These are phyloP conservation scores for Cyprinodon tularosa DNA, from an alignment of 2,113 vertebrate genomes.

Conservation along the genomic window DNA sequence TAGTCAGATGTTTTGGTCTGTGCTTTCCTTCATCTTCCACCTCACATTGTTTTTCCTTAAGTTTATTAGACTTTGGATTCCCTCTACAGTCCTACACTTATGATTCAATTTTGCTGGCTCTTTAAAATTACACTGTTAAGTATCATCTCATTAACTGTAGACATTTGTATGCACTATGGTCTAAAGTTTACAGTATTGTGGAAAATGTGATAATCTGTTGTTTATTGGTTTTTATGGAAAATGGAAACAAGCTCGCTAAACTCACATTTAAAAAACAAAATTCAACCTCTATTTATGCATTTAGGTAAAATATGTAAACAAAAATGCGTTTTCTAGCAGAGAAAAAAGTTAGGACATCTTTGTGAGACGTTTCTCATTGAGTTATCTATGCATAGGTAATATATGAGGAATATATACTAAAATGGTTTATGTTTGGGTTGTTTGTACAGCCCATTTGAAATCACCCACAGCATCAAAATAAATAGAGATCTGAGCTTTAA, in stretches of 20 bases:
- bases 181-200: not conserved
- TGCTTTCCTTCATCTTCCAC: not conserved
- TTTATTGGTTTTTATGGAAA: not conserved
- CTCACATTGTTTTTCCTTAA: not conserved
- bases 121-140: too few species aligned
- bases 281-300: too few species aligned
- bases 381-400: not conserved
- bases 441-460: not conserved
- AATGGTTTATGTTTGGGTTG: not conserved
- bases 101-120: too few species aligned
- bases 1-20: not conserved
- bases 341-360: not conserved
- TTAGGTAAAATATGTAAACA: not conserved
- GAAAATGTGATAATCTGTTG: not conserved
- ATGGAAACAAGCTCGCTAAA: not conserved
- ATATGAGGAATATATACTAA: not conserved
- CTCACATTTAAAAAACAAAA: too few species aligned
- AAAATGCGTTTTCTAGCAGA: not conserved
- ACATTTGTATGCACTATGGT: not conserved
- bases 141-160: too few species aligned
- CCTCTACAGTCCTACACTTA: not conserved
- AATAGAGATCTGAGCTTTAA: too few species aligned
- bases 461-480: too few species aligned
- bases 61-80: not conserved
- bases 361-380: not conserved